Evolutionary conservation across 2,888 invertebrate species (phyloP).

Genomic region (Trichogramma dendrolimi): DNA sequence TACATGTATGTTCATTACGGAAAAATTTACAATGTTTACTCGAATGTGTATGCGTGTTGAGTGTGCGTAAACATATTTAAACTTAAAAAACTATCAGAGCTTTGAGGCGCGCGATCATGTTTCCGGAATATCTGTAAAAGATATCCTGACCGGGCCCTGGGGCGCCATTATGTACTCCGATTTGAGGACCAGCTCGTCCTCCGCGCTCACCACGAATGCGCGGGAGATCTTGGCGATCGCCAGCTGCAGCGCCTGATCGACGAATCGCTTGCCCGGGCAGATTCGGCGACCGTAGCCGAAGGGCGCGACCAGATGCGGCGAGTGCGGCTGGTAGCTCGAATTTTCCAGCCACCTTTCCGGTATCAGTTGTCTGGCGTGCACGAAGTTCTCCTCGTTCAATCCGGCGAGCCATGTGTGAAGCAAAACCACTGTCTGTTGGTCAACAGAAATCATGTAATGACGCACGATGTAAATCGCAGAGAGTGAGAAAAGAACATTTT

Average conservation of each 20-base stretch:
- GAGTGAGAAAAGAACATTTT: slow-evolving; percentile 4
- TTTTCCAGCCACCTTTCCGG: slow-evolving; percentile 74
- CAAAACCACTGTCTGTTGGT: slow-evolving; percentile 66
- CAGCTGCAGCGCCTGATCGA: slow-evolving; percentile 72
- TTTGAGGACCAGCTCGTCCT: slow-evolving; percentile 67
- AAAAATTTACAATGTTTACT: no score
- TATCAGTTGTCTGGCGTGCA: slow-evolving; percentile 63
- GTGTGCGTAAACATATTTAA: no score
- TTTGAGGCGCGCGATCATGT: no score
- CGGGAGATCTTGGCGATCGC: slow-evolving; percentile 70
- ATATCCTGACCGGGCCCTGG: slow-evolving; percentile 67
- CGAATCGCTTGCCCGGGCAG: slow-evolving; percentile 82
- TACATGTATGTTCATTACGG: no score
- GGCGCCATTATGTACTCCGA: slow-evolving; percentile 81
- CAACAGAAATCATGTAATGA: neutral
- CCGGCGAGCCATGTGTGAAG: slow-evolving; percentile 83
- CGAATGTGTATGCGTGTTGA: no score
- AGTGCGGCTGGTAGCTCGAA: slow-evolving; percentile 53
- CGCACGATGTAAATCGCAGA: no score
- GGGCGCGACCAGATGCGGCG: slow-evolving; percentile 67
- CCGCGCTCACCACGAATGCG: slow-evolving; percentile 67
- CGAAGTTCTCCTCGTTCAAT: slow-evolving; percentile 70
- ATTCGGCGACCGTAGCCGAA: slow-evolving; percentile 77
- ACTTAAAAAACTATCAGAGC: no score
- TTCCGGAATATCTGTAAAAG: slow-evolving; percentile 28